Base-by-base conservation (phyloP, 1,140 invertebrate species). In the Anadara kagoshimensis region DNA sequence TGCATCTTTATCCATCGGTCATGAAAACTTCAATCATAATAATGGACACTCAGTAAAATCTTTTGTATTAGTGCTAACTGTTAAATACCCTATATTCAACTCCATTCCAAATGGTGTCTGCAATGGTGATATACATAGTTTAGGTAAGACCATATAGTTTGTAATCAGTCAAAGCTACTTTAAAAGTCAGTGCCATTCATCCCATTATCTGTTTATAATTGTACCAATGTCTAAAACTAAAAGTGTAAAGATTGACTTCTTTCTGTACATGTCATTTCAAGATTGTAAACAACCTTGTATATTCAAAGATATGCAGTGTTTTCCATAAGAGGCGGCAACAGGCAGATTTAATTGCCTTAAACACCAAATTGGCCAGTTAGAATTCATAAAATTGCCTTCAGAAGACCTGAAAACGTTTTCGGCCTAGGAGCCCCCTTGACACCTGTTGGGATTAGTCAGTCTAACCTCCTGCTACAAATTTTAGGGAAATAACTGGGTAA, bases 1-100 rank as follows among this genome's bases (percentile, higher is more conserved):
- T 49, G 93, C 94, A 41, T 93, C 94, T 36, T 92, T 97, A 51
- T 94, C 94, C 73, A 94, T 97, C 84, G 93, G 95, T 36, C 93
- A 94, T 79, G 94, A 97, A 82, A 93, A 93, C 47, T 96, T 97
- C 89, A 94, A 92, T 79, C 92, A 94, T 43, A 93, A 92, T 43
- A 93, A 95, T 78, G 95, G 95, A 45, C 94, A 95, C 79, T 92
- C 95, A 81, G 94, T 95, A 18, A 95, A 95, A 87, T 95, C 95
- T 0, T 97, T 96, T 85, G 94, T 95, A 89, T 91, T 98, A 54
- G 91, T 97, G 79, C 91, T 97, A 74, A 92, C 93, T 83, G 95
- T 96, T 47, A 93, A 78, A 12, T 83, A 79, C 67, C 78, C 79
- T 0, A 68, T 73, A 4, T 57, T 62, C 47, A 63, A 69, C 20